Evolutionary conservation across 2,797 vertebrate species (phyloP), one percentile per base, ranked within the genome.

Genomic region (Vespertilio murinus): DNA sequence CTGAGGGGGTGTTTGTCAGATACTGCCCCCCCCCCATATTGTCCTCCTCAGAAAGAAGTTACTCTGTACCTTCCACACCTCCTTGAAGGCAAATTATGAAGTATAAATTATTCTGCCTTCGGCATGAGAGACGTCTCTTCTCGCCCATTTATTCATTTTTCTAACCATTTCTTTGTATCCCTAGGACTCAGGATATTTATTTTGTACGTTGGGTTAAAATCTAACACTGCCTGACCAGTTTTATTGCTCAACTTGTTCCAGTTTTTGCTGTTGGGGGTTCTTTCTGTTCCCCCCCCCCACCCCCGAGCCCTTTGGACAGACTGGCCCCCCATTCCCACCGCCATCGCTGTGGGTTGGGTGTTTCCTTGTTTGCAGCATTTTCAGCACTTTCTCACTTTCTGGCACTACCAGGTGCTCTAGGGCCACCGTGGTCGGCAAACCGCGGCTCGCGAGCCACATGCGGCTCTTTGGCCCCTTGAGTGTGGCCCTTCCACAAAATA

Each of bases 121-220:
- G 35, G n/a, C 35, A 1, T 16, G 65, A 12, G 75, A 91, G 25
- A 71, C 35, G 25, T 73, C 22, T 83, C n/a, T 83, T 47, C 25
- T 74, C 16, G 1, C 18, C 12, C 6, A 33, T 10, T 49, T 82
- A 64, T 54, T 90, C 67, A 52, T 83, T 70, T 67, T 45, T 35
- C 38, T 64, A 67, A 33, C 14, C 28, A 64, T 33, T 93, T 87
- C 67, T 64, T 59, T 65, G 17, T 8, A 56, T 54, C 84, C 52
- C 1, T 45, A 33, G 67, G 52, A 28, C 7, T 61, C 11, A 1
- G 47, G 47, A 30, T 52, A n/a, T 83, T 47, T 64, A 59, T 30
- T 84, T 84, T 79, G 67, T 80, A 35, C 54, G 33, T 80, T 73
- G 30, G 49, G 17, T 70, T 73, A 64, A 56, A 90, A 56, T 25